phyloP scores from a whole-genome alignment of 2,888 invertebrate genomes.

The Lamellibrachia satsuma region DNA sequence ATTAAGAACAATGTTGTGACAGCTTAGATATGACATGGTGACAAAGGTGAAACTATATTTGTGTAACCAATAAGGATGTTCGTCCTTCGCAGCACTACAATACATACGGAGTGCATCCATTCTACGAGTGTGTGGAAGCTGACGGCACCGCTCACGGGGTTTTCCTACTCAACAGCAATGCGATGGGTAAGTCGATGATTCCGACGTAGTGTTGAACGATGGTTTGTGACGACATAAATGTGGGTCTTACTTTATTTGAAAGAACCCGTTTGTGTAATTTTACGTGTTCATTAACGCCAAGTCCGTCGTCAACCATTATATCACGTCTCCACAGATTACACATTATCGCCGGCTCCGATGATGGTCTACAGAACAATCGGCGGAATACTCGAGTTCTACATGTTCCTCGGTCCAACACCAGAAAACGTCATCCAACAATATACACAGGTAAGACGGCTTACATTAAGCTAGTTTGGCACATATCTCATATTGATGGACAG shows the following conservation, averaged over 20 bases:
- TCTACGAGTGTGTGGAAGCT: conserved; percentile 79
- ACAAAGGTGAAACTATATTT: too few relatives aligned
- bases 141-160: conserved; percentile 76
- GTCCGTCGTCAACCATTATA: not conserved
- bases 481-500: not conserved
- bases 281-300: not conserved
- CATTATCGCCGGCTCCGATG: conserved; percentile 75
- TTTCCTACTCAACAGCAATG: conserved; percentile 82
- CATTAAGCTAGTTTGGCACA: not conserved
- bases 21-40: too few relatives aligned
- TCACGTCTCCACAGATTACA: conserved; percentile 48
- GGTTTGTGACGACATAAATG: not conserved
- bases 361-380: conserved; percentile 85
- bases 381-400: conserved; percentile 81
- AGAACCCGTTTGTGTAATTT: not conserved
- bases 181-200: conserved; percentile 58
- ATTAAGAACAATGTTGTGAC: too few relatives aligned
- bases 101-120: conserved; percentile 84
- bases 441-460: conserved; percentile 47
- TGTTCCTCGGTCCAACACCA: conserved; percentile 82
- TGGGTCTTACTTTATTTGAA: not conserved
- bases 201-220: not conserved
- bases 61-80: not conserved
- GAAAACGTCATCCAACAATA: conserved; percentile 67
- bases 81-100: conserved; percentile 35